phyloP scores from a whole-genome alignment of 2,113 vertebrate genomes.

The Phodopus roborovskii region DNA sequence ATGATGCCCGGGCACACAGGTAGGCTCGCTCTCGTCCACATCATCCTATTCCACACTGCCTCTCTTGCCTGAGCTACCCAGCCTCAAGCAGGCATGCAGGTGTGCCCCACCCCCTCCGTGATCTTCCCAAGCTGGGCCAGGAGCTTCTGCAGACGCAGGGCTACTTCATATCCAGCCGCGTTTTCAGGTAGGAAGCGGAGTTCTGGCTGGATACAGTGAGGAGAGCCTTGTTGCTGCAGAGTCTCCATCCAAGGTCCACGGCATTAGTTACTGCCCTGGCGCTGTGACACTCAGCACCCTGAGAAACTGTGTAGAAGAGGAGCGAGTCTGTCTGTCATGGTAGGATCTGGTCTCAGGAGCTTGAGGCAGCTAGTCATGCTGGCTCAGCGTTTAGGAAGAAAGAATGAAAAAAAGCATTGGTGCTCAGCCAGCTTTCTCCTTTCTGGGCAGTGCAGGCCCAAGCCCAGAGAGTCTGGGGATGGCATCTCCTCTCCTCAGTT shows the following conservation, averaged over 20 bases:
- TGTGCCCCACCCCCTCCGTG: not conserved
- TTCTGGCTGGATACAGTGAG: not conserved
- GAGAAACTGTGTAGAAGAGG: not conserved
- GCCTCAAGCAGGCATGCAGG: not conserved
- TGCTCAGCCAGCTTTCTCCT: not conserved
- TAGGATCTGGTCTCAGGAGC: not conserved
- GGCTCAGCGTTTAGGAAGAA: not conserved
- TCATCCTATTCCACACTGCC: too few species aligned
- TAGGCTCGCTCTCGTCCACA: constrained; percentile 55
- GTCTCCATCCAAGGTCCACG: not conserved
- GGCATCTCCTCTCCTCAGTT: too few species aligned
- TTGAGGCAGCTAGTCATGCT: not conserved
- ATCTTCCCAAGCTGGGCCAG: not conserved
- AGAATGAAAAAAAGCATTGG: not conserved
- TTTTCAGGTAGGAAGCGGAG: not conserved
- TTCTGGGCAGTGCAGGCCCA: not conserved
- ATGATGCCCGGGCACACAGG: constrained; percentile 91
- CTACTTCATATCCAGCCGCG: not conserved
- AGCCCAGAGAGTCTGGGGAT: not conserved
- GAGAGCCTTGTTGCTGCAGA: not conserved
- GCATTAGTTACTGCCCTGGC: not conserved
- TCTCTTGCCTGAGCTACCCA: not conserved
- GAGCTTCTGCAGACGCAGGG: not conserved
- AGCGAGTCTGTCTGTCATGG: not conserved
- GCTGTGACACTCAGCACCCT: not conserved